Evolutionary conservation across 2,797 vertebrate species (phyloP).

Genomic region (Melanotaenia maccullochi): DNA sequence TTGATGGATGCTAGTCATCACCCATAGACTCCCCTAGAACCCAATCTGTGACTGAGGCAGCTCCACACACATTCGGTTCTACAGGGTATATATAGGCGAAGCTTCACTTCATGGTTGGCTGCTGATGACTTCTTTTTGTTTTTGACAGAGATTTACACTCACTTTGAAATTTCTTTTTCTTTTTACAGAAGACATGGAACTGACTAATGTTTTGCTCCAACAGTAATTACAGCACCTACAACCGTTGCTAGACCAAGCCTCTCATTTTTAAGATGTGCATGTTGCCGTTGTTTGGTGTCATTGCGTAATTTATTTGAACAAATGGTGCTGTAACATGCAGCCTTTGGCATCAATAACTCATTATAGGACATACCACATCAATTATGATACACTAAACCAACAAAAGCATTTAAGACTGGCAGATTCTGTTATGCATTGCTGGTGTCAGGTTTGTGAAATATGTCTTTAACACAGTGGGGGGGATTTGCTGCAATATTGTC

Average conservation of each 20-base stretch:
- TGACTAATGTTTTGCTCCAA: neutral
- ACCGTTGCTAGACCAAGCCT: conserved; percentile 1
- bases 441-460: conserved; percentile 3
- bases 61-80: conserved; percentile 90
- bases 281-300: conserved; percentile 29
- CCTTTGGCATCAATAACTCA: conserved; percentile 58
- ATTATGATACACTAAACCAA: conserved; percentile 48
- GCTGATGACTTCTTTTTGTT: conserved; percentile 48
- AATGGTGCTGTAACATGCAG: conserved; percentile 30
- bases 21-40: conserved; percentile 99
- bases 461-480: conserved; percentile 7
- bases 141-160: conserved; percentile 35
- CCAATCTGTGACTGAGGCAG: conserved; percentile 95
- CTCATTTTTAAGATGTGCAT: conserved; percentile 9
- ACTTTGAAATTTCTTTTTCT: neutral
- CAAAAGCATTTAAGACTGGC: neutral
- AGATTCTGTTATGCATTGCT: neutral
- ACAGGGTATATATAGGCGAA: conserved; percentile 97
- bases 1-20: conserved; percentile 80
- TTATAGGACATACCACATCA: conserved; percentile 42
- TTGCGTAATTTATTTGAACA: conserved; percentile 45
- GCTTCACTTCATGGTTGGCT: conserved; percentile 54
- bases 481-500: conserved; percentile 13
- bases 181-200: neutral
- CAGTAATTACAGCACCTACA: conserved; percentile 17